phyloP scores from a whole-genome alignment of 2,113 vertebrate species.

The Steatornis caripensis region DNA sequence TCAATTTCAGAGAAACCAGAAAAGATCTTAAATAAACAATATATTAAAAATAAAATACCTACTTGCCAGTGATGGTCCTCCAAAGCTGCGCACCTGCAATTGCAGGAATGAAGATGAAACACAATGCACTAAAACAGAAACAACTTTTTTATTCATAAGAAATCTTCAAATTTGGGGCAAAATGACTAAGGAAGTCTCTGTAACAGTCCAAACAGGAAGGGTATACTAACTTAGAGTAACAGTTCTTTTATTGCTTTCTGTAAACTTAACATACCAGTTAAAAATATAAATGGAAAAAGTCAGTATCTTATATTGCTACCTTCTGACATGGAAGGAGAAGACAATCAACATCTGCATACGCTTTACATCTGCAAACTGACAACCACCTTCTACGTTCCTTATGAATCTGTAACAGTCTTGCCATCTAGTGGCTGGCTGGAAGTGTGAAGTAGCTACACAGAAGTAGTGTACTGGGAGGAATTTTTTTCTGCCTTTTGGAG shows the following conservation, averaged over 20 bases:
- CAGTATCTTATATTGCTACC: not conserved
- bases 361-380: not conserved
- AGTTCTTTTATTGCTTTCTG: not conserved
- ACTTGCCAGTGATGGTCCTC: slow-evolving; percentile 85
- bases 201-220: not conserved
- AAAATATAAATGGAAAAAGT: not conserved
- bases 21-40: not conserved
- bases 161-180: not conserved
- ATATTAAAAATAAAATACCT: slow-evolving; percentile 55
- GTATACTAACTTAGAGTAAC: not conserved
- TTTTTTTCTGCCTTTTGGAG: not conserved
- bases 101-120: not conserved
- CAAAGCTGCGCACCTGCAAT: slow-evolving; percentile 80
- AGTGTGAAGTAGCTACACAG: not conserved
- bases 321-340: not conserved
- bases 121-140: not conserved
- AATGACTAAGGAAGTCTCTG: not conserved
- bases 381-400: not conserved
- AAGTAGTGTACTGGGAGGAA: not conserved
- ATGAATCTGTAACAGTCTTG: not conserved
- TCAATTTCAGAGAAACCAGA: not conserved
- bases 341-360: rapidly evolving
- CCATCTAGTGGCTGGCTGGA: slow-evolving; percentile 52
- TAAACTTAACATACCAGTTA: not conserved
- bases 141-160: not conserved